Evolutionary conservation across 2,797 vertebrate species (phyloP), one percentile per base, ranked within the genome.

Genomic region (Nannoperca obscura): DNA sequence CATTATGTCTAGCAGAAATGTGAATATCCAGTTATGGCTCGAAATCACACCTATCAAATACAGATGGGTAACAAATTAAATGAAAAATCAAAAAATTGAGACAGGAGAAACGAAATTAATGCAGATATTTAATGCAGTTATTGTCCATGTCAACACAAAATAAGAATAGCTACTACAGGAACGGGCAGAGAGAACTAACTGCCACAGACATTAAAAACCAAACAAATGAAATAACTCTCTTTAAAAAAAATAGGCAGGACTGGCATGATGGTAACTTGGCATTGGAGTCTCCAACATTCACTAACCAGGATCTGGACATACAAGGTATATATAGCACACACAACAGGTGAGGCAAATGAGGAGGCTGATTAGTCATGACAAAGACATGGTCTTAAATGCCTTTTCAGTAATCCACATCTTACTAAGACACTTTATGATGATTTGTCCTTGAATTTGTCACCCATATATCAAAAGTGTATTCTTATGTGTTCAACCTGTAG

Each of bases 1-100:
- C 30, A 59, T 65, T 66, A 55, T 22, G 52, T 61, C 17, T 19
- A n/a, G 58, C n/a, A 61, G 27, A 74, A 74, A 75, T 47, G 13
- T 20, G 12, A 49, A 55, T 10, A 10, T 44, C 17, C 27, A 27
- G n/a, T 40, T 20, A 38, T 19, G 32, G 30, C 30, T 24, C 2
- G 6, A 38, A 74, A 36, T 50, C 36, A 13, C 13, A 53, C 7
- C 5, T n/a, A 12, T 30, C n/a, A 52, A 17, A 36, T 10, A 20
- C 30, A 64, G 36, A 52, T 36, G 2, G 17, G 49, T 27, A 15
- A 64, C 7, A 66, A 40, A 66, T 19, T 9, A 5, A 59, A 32
- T 34, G 9, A 47, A 42, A n/a, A 53, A 38, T 3, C 20, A 2
- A 34, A 50, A 30, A 30, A 14, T 57, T 19, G 0, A 24, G 32